A percentile compares a stretch with the other conserved stretches of the same genome.
phyloP scores from a whole-genome alignment of 2,888 invertebrate genomes.

The Proisotoma minuta region DNA sequence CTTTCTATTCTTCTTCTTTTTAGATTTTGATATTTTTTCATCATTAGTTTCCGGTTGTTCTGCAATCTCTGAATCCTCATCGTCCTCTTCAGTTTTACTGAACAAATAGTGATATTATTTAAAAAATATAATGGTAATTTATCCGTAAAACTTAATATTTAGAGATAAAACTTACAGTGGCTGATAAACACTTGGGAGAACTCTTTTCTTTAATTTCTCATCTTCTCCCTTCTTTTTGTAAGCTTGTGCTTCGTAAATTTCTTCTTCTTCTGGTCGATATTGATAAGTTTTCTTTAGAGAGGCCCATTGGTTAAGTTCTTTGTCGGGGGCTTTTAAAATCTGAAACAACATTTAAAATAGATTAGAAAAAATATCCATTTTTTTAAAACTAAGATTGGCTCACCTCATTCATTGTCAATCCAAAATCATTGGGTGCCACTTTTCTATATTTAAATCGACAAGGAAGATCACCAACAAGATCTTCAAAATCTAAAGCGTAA shows the following conservation, averaged over 20 bases:
- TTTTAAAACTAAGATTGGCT: slow-evolving; percentile 5
- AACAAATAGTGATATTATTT: background rate
- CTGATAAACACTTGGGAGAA: slow-evolving; percentile 71
- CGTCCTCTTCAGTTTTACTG: slow-evolving; percentile 7
- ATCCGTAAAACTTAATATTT: background rate
- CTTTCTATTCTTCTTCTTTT: slow-evolving; percentile 51
- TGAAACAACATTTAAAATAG: slow-evolving; percentile 52
- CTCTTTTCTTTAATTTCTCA: slow-evolving; percentile 67
- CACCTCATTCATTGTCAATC: slow-evolving; percentile 85
- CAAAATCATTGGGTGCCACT: slow-evolving; percentile 85
- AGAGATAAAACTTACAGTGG: slow-evolving; percentile 40
- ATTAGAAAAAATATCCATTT: background rate
- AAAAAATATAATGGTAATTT: background rate
- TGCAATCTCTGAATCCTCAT: slow-evolving; percentile 8
- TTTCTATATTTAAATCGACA: slow-evolving; percentile 89
- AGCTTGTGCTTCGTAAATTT: slow-evolving; percentile 70
- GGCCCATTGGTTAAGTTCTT: slow-evolving; percentile 92
- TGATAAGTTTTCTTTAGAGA: slow-evolving; percentile 82
- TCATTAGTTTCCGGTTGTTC: slow-evolving; percentile 1
- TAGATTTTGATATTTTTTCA: slow-evolving; percentile 16
- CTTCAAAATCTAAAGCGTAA: slow-evolving; percentile 91
- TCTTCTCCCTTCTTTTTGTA: slow-evolving; percentile 72
- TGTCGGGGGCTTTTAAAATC: slow-evolving; percentile 87
- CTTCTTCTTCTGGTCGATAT: slow-evolving; percentile 69
- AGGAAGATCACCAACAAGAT: slow-evolving; percentile 84